A percentile compares a stretch with the other conserved stretches of the same genome.
These are phyloP conservation scores for Molothrus aeneus DNA, from an alignment of 2,797 vertebrate species.

Conservation along the genomic window DNA sequence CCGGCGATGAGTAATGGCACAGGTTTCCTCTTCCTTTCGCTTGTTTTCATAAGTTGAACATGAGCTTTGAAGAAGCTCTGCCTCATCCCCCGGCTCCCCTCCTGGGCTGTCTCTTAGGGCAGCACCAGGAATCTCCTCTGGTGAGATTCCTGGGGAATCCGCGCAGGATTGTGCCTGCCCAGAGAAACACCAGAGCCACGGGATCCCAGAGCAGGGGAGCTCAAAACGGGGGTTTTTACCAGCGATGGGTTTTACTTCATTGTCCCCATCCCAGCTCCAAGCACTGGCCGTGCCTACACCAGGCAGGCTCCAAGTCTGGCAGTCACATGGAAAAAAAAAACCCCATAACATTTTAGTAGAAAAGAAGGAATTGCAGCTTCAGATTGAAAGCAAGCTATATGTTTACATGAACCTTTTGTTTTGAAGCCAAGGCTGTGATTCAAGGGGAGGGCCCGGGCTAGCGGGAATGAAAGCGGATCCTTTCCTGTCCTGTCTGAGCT, in stretches of 20 bases:
- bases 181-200: not conserved
- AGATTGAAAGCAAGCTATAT: not conserved
- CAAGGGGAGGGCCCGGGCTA: constrained; percentile 15
- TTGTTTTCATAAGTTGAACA: not conserved
- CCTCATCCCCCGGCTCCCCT: rapidly evolving
- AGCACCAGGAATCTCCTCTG: not conserved
- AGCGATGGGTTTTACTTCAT: rapidly evolving
- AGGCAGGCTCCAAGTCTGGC: not conserved
- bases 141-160: no score
- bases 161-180: rapidly evolving
- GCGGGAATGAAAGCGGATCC: not conserved
- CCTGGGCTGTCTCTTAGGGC: not conserved
- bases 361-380: not conserved
- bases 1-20: not conserved
- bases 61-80: not conserved
- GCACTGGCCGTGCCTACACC: rapidly evolving
- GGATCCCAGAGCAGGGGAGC: rapidly evolving
- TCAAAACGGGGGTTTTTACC: not conserved
- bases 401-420: constrained; percentile 21
- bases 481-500: constrained; percentile 42
- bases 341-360: not conserved
- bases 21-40: not conserved
- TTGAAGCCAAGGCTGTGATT: constrained; percentile 15
- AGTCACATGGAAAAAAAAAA: not conserved
- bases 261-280: not conserved